Evolutionary conservation across 2,797 vertebrate genomes (phyloP).

Genomic region (Lates japonicus): DNA sequence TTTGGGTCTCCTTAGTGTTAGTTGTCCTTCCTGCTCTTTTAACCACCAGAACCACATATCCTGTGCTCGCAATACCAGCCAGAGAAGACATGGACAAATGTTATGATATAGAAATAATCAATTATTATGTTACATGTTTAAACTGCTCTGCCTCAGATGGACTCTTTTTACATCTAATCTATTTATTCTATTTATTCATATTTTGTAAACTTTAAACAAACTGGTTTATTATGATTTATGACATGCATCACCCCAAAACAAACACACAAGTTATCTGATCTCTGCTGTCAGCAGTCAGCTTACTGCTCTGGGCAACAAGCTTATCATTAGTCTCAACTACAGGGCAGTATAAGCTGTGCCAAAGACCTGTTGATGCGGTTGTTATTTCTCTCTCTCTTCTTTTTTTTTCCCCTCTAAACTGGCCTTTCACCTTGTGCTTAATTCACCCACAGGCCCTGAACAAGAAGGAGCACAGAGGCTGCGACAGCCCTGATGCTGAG

Average conservation of each 20-base stretch:
- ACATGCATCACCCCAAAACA: neutral
- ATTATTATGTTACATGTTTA: neutral
- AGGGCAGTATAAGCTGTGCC: neutral
- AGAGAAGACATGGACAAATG: constrained; percentile 21
- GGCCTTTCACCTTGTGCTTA: constrained; percentile 56
- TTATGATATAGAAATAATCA: neutral
- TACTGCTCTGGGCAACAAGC: neutral
- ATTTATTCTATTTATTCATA: too few species aligned
- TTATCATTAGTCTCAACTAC: constrained; percentile 2
- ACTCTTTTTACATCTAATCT: neutral
- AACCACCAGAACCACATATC: constrained; percentile 28
- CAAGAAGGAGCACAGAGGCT: constrained; percentile 98
- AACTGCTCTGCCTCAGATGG: neutral
- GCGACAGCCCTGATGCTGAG: constrained; percentile 95
- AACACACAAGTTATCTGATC: neutral
- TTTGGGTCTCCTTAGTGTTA: constrained; percentile 20
- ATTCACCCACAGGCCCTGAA: constrained; percentile 92
- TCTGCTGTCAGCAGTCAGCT: constrained; percentile 1
- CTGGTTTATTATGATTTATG: neutral
- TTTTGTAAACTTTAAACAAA: constrained; percentile 16
- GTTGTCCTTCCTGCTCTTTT: constrained; percentile 37
- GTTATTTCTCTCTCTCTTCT: constrained; percentile 80
- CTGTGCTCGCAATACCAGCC: constrained; percentile 20
- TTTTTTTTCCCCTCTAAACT: constrained; percentile 68
- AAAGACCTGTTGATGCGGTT: constrained; percentile 52